These are phyloP conservation scores for Chaunax sp. DNA, from an alignment of 2,797 vertebrate genomes.

Conservation along the genomic window DNA sequence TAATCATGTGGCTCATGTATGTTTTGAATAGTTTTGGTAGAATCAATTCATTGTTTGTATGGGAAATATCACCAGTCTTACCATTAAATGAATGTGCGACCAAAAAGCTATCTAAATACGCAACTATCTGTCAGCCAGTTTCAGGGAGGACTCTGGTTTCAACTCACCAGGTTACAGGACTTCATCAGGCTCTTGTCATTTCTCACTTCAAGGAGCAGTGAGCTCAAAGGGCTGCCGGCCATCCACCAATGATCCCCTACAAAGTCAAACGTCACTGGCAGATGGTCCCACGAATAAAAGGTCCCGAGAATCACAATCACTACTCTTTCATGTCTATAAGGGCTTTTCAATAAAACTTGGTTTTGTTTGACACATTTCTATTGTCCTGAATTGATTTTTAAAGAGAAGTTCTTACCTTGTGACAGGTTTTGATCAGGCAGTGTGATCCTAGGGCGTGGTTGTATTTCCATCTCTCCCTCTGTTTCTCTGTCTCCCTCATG, in stretches of 20 bases:
- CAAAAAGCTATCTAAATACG: not conserved
- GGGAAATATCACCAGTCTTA: too few relatives aligned
- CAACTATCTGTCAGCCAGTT: not conserved
- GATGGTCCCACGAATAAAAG: slow-evolving; percentile 91
- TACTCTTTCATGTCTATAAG: not conserved
- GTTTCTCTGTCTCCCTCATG: slow-evolving; percentile 94
- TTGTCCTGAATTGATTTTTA: not conserved
- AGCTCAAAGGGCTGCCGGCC: slow-evolving; percentile 97
- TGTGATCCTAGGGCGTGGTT: slow-evolving; percentile 91
- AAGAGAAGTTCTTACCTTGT: slow-evolving; percentile 82
- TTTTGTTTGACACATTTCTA: too few relatives aligned
- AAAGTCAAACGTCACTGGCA: slow-evolving; percentile 86
- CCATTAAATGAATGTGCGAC: not conserved
- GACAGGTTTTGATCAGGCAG: slow-evolving; percentile 91
- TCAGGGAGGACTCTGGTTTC: not conserved
- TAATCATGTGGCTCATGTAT: too few relatives aligned
- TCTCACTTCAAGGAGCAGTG: slow-evolving; percentile 89
- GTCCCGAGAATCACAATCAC: slow-evolving; percentile 82
- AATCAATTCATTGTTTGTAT: too few relatives aligned
- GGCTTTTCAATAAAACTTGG: not conserved
- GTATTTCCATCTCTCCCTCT: slow-evolving; percentile 91
- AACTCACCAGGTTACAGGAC: slow-evolving; percentile 89
- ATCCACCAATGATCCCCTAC: slow-evolving; percentile 88
- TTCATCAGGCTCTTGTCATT: slow-evolving; percentile 85
- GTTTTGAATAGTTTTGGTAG: too few relatives aligned